A percentile compares a stretch with the other conserved stretches of the same genome.
phyloP scores from a whole-genome alignment of 2,113 vertebrate genomes.

The Sturnira hondurensis region DNA sequence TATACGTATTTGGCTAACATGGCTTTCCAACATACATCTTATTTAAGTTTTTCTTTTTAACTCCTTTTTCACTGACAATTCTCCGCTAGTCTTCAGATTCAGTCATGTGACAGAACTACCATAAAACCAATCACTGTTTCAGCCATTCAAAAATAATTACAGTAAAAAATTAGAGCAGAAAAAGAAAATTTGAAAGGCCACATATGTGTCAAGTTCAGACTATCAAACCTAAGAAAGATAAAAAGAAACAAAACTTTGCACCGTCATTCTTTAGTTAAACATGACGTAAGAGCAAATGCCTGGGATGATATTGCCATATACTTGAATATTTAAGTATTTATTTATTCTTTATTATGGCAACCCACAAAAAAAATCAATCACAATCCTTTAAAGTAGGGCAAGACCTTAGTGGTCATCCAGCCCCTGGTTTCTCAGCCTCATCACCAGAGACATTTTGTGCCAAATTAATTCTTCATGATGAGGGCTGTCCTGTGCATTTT shows the following conservation, averaged over 20 bases:
- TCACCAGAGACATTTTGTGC: not conserved
- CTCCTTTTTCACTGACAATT: conserved; percentile 29
- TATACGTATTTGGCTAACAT: not conserved
- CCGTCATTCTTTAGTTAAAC: not conserved
- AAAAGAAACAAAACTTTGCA: not conserved
- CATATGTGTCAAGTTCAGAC: not conserved
- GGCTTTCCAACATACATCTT: not conserved
- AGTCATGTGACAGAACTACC: conserved; percentile 23
- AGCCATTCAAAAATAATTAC: conserved; percentile 6
- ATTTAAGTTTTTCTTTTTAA: conserved; percentile 28
- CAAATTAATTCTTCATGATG: not conserved
- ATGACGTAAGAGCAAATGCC: not conserved
- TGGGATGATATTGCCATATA: not conserved
- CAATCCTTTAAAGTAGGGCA: not conserved
- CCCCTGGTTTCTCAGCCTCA: not conserved
- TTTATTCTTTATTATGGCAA: conserved; percentile 28
- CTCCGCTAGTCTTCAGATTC: conserved; percentile 38
- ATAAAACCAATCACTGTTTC: conserved; percentile 17
- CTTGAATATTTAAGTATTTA: not conserved
- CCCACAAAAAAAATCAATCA: not conserved
- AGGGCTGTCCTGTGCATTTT: not conserved
- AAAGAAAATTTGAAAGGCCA: not conserved
- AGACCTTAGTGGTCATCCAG: not conserved
- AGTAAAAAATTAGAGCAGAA: not conserved
- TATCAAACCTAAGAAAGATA: not conserved